Percentiles rank a stretch among this genome's conserved stretches.
Conservation (phyloP, 2,113 vertebrate species). For the Lepus europaeus region DNA sequence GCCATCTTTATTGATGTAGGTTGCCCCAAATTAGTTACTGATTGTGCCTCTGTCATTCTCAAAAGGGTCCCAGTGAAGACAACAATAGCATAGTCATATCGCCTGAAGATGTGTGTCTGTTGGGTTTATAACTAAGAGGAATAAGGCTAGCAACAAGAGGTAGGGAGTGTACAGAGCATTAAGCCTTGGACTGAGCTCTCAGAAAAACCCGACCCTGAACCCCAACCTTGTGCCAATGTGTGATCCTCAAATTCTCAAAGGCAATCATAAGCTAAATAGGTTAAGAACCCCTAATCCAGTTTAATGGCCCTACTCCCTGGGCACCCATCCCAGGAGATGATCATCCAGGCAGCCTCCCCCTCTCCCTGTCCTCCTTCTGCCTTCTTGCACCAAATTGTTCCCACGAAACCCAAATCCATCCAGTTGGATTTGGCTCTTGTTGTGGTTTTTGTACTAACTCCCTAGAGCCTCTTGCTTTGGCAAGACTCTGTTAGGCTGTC, state of each 20-base stretch:
- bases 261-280: background rate
- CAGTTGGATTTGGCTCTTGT: slow-evolving; percentile 43
- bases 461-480: slow-evolving; percentile 21
- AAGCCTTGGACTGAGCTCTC: background rate
- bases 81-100: background rate
- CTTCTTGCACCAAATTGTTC: slow-evolving; percentile 3
- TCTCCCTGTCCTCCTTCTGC: background rate
- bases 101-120: background rate
- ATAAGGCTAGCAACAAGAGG: background rate
- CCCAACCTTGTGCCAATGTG: background rate
- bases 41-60: background rate
- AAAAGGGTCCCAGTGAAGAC: background rate
- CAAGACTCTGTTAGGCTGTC: slow-evolving; percentile 41
- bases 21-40: background rate
- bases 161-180: background rate
- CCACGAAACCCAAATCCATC: slow-evolving; percentile 62
- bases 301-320: background rate
- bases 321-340: background rate
- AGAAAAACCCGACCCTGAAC: background rate
- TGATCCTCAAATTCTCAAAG: slow-evolving; percentile 30
- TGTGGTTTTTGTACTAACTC: slow-evolving; percentile 17
- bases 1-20: background rate
- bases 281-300: background rate
- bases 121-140: background rate
- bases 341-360: background rate